Evolutionary conservation across 2,797 vertebrate genomes (phyloP).

Genomic region (Liparis tanakae): DNA sequence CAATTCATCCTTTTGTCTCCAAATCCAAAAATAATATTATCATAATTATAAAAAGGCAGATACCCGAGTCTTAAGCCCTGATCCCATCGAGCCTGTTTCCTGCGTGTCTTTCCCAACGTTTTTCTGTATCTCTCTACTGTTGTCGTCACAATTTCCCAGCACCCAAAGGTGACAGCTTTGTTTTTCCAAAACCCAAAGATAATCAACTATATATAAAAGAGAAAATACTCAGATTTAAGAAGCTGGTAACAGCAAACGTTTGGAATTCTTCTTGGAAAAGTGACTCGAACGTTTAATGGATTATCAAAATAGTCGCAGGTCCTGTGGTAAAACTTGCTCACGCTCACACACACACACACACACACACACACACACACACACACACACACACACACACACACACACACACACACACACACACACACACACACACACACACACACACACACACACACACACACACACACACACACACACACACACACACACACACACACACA

Average conservation of each 20-base stretch:
- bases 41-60: background rate
- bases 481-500: background rate
- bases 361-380: background rate
- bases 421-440: background rate
- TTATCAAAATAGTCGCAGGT: background rate
- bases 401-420: background rate
- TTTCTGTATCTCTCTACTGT: background rate
- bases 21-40: slow-evolving; percentile 7
- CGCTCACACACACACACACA: background rate
- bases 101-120: background rate
- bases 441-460: background rate
- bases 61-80: background rate
- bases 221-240: slow-evolving; percentile 13
- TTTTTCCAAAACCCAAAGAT: slow-evolving; percentile 3
- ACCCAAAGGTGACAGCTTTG: background rate
- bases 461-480: background rate
- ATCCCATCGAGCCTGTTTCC: background rate
- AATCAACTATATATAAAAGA: background rate
- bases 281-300: background rate
- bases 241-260: slow-evolving; percentile 5
- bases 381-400: background rate
- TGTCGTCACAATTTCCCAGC: background rate
- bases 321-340: slow-evolving; percentile 14
- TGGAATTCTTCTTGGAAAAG: slow-evolving; percentile 17
- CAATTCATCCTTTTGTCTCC: background rate